These are phyloP conservation scores for Drosophila serrata DNA, from an alignment of 1,140 invertebrate species.

Conservation along the genomic window DNA sequence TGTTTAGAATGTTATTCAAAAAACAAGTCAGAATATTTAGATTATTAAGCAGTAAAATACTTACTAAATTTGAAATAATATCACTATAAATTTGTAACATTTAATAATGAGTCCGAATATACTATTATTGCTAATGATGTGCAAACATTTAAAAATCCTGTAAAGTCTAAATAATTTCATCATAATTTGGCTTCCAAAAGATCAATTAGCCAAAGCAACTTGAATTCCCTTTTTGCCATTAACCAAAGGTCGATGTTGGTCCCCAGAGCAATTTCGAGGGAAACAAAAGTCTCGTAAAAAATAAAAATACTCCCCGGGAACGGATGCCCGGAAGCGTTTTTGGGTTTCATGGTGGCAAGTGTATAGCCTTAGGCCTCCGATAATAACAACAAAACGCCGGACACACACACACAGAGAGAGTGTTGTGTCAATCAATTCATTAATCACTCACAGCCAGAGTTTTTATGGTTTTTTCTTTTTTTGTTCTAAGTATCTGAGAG, in stretches of 20 bases:
- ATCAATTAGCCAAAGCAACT: conserved; percentile 23
- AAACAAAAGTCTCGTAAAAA: conserved; percentile 13
- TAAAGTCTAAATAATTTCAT: conserved; percentile 1
- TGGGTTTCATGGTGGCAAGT: conserved; percentile 56
- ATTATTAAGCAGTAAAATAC: neutral
- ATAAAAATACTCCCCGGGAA: conserved; percentile 21
- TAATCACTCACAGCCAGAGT: conserved; percentile 53
- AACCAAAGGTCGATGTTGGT: neutral
- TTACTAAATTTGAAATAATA: neutral
- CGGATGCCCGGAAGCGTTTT: conserved; percentile 50
- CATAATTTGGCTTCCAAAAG: conserved; percentile 4
- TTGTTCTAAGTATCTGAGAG: conserved; percentile 18
- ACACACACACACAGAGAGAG: conserved; percentile 3
- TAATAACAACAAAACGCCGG: conserved; percentile 41
- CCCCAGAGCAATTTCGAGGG: conserved; percentile 9
- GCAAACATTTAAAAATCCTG: neutral
- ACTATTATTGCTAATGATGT: neutral
- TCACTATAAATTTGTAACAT: no score
- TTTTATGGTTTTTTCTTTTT: conserved; percentile 1
- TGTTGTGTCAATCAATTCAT: conserved; percentile 66
- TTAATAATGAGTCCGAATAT: neutral
- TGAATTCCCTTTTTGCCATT: conserved; percentile 8
- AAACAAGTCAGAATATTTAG: neutral
- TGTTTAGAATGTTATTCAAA: neutral
- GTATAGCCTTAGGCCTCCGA: conserved; percentile 31